Conservation (phyloP, 2,888 invertebrate genomes). For the Siphonodentalium dalli region DNA sequence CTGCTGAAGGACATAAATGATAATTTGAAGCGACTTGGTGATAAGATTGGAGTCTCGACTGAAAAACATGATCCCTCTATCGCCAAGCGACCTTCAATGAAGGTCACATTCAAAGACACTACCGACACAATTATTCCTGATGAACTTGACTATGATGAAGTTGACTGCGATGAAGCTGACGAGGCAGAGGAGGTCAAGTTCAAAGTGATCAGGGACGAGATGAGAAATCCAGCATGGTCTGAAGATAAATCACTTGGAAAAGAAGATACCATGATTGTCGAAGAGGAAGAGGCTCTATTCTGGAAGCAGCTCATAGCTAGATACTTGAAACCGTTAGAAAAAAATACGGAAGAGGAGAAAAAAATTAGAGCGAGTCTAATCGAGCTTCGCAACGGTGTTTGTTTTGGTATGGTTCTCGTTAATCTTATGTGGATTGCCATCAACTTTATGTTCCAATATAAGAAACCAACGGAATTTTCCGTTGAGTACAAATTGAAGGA, state of each 20-base stretch:
- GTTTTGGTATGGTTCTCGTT: slow-evolving; percentile 84
- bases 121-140: no score
- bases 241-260: slow-evolving; percentile 40
- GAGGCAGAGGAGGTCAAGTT: slow-evolving; percentile 2
- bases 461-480: slow-evolving; percentile 35
- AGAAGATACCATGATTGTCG: slow-evolving; percentile 37
- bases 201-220: slow-evolving; percentile 35
- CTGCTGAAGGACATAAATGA: no score
- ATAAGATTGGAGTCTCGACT: no score
- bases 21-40: no score
- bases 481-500: no score
- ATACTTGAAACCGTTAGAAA: slow-evolving; percentile 92
- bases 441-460: slow-evolving; percentile 52
- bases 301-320: slow-evolving; percentile 85
- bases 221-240: slow-evolving; percentile 50
- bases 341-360: slow-evolving; percentile 75
- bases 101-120: no score
- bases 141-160: background rate
- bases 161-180: slow-evolving; percentile 6
- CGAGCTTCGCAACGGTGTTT: slow-evolving; percentile 87
- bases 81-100: no score
- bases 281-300: slow-evolving; percentile 80
- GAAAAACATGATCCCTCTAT: no score
- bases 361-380: slow-evolving; percentile 70
- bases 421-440: slow-evolving; percentile 98